These are phyloP conservation scores for Rhineura floridana DNA, from an alignment of 2,113 vertebrate species.

Conservation along the genomic window DNA sequence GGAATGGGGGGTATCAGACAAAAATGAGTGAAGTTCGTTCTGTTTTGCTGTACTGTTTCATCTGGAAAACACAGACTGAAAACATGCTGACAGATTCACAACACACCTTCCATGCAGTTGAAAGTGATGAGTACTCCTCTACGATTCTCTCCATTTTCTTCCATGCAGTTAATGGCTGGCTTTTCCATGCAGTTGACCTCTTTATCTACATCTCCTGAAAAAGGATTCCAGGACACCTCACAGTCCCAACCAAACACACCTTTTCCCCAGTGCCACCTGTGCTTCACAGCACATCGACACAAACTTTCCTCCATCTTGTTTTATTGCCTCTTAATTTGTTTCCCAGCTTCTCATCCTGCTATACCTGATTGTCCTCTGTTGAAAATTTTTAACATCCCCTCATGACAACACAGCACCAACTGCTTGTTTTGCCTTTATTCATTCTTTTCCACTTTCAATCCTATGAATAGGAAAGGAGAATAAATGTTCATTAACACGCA, in stretches of 20 bases:
- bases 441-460: neutral
- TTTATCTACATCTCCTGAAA: slow-evolving; percentile 74
- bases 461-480: neutral
- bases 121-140: slow-evolving; percentile 61
- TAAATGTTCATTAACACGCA: neutral
- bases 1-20: slow-evolving; percentile 61
- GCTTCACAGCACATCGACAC: slow-evolving; percentile 31
- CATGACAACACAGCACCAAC: neutral
- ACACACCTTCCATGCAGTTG: slow-evolving; percentile 65
- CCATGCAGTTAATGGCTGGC: slow-evolving; percentile 63
- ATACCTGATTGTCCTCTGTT: neutral
- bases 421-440: neutral
- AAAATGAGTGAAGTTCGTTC: slow-evolving; percentile 66
- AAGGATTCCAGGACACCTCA: slow-evolving; percentile 70
- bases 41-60: slow-evolving; percentile 66
- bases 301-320: slow-evolving; percentile 27
- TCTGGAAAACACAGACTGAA: slow-evolving; percentile 66
- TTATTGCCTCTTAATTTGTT: slow-evolving; percentile 12
- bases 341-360: slow-evolving; percentile 6
- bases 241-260: slow-evolving; percentile 31
- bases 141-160: slow-evolving; percentile 59
- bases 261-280: slow-evolving; percentile 23
- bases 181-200: slow-evolving; percentile 67
- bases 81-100: slow-evolving; percentile 77
- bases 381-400: neutral